A percentile compares a stretch with the other conserved stretches of the same genome.
Evolutionary conservation across 2,113 vertebrate genomes (phyloP).

Genomic region (Sphyrna mokarran): DNA sequence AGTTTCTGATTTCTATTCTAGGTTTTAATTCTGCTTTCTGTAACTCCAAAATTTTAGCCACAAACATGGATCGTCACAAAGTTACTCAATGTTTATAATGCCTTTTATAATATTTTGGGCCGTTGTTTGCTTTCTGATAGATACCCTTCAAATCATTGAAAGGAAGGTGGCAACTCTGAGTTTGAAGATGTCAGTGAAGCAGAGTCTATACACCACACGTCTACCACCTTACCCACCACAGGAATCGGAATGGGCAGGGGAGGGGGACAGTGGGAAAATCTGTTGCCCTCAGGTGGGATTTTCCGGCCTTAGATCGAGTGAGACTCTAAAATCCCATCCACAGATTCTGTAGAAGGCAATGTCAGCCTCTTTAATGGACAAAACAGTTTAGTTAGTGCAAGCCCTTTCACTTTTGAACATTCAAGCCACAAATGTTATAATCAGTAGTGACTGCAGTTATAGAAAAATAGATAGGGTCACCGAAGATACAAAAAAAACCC

Average conservation of each 20-base stretch:
- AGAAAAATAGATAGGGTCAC: background rate
- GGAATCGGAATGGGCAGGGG: too few species aligned
- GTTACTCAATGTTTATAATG: background rate
- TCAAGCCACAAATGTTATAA: background rate
- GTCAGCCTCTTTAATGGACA: background rate
- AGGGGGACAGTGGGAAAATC: too few species aligned
- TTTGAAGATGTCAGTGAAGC: background rate
- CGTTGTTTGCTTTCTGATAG: background rate
- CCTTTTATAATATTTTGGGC: background rate
- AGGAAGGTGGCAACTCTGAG: background rate
- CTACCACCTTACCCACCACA: too few species aligned
- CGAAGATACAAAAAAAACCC: background rate
- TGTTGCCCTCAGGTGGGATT: too few species aligned
- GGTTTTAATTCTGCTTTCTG: too few species aligned
- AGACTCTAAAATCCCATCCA: too few species aligned
- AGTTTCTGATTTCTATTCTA: background rate
- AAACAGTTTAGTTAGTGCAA: background rate
- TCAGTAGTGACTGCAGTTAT: background rate
- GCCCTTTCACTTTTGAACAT: background rate
- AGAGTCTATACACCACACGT: background rate
- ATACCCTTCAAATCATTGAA: background rate
- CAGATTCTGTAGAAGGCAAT: background rate
- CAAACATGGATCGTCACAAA: background rate
- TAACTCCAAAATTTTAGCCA: background rate
- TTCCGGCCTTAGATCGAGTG: too few species aligned